Evolutionary conservation across 1,140 invertebrate genomes (phyloP), one percentile per base, ranked within the genome.

Genomic region (Matsumurasca onukii): DNA sequence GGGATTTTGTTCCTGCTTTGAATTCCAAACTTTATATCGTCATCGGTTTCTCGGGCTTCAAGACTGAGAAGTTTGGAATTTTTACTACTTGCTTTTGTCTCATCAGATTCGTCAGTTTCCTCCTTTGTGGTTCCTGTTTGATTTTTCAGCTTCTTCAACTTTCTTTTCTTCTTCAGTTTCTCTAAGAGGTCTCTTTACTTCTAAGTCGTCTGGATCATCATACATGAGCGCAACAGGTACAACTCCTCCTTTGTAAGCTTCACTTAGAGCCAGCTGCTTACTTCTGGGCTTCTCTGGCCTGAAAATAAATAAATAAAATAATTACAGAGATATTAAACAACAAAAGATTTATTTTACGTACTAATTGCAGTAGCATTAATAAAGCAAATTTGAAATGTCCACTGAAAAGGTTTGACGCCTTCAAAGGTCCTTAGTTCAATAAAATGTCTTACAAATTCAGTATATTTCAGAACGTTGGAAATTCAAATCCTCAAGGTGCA

Each of bases 1-100:
- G 55, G 55, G 3, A 51, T 29, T 31, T 65, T 65, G 27, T 39
- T 65, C 5, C 62, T 39, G 34, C 62, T 65, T 48, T 65, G 62
- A 25, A 65, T 65, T 15, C 22, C 62, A 45, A 22, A 65, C 25
- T 65, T 45, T 25, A 39, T 2, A 65, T 65, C 48, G n/a, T 65
- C 62, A 24, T 65, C 62, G 3, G 13, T 45, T 45, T 65, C 62
- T 3, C 62, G 2, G 20, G 39, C 34, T 22, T 65, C 62, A 22
- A 65, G 20, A 25, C 48, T 31, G 17, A 65, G 27, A n/a, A 65
- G 27, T 65, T 45, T 65, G 15, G 31, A 45, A 12, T 45, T 39
- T 15, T 45, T 45, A 27, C 3, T 39, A 20, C 5, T 31, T 63
- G 3, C 59, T 2, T 29, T 3, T 3, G 12, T n/a, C 39, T 31